These are phyloP conservation scores for Drosophila cracens DNA, from an alignment of 2,888 invertebrate genomes.

Conservation along the genomic window DNA sequence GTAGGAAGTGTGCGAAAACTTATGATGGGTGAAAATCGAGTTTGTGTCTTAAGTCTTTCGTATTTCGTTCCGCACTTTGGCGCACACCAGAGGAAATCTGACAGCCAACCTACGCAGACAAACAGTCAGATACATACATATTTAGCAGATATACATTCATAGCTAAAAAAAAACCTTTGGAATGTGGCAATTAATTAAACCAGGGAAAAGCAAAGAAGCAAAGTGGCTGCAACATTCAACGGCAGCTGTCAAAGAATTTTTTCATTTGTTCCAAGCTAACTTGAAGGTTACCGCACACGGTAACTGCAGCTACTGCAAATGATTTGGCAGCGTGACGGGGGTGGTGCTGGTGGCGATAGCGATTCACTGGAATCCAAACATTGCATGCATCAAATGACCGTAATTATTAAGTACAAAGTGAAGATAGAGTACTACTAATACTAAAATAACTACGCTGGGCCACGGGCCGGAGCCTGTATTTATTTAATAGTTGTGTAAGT, in stretches of 20 bases:
- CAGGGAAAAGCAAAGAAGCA: constrained; percentile 44
- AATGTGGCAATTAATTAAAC: constrained; percentile 76
- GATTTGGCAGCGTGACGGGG: constrained; percentile 18
- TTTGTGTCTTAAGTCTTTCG: constrained; percentile 69
- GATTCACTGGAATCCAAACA: constrained; percentile 74
- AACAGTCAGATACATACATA: constrained; percentile 5
- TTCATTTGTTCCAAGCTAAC: constrained; percentile 71
- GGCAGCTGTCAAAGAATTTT: constrained; percentile 75
- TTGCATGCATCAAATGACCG: constrained; percentile 80
- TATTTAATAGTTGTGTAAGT: constrained; percentile 77
- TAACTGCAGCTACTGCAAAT: constrained; percentile 16
- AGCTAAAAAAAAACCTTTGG: constrained; percentile 38
- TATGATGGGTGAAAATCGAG: constrained; percentile 55
- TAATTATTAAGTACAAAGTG: constrained; percentile 76
- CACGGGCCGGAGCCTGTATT: constrained; percentile 58
- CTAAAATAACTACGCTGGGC: constrained; percentile 38
- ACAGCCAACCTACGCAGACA: constrained; percentile 32
- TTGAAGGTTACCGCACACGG: constrained; percentile 60
- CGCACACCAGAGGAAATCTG: constrained; percentile 51
- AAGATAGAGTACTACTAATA: constrained; percentile 31
- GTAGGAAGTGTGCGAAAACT: constrained; percentile 67
- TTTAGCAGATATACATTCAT: constrained; percentile 20
- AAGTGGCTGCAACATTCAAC: constrained; percentile 50
- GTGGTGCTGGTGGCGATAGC: constrained; percentile 40
- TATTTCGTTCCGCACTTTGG: constrained; percentile 57